Conservation (phyloP, 2,113 vertebrate species). For the Dermatemys mawii region DNA sequence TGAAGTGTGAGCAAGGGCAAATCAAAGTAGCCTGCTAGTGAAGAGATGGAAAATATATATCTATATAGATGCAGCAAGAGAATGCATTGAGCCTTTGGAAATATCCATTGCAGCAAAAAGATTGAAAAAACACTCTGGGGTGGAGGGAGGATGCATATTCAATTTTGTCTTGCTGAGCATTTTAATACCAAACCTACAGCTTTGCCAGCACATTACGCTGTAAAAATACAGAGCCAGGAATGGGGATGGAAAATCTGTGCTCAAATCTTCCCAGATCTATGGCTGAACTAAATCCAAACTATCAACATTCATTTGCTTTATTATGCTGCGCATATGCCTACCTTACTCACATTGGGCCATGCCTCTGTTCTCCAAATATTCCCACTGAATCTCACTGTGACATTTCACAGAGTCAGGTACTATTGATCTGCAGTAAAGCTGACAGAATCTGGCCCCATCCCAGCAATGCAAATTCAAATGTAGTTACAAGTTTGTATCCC, state of each 20-base stretch:
- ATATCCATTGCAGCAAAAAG: no score
- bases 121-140: no score
- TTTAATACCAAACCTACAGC: no score
- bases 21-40: not conserved
- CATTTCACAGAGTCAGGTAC: not conserved
- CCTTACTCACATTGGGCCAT: no score
- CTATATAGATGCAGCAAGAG: fast-evolving
- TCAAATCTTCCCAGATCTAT: not conserved
- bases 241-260: no score
- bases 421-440: not conserved
- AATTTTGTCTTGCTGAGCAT: no score
- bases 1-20: not conserved
- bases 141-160: no score
- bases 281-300: not conserved
- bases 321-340: fast-evolving
- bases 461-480: not conserved
- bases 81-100: not conserved
- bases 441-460: not conserved
- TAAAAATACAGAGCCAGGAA: no score
- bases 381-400: no score
- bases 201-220: no score
- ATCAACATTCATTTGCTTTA: not conserved
- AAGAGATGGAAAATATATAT: no score
- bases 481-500: not conserved
- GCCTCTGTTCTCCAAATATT: not conserved